Conservation (phyloP, 2,888 invertebrate genomes). For the Heliothis peltigera region DNA sequence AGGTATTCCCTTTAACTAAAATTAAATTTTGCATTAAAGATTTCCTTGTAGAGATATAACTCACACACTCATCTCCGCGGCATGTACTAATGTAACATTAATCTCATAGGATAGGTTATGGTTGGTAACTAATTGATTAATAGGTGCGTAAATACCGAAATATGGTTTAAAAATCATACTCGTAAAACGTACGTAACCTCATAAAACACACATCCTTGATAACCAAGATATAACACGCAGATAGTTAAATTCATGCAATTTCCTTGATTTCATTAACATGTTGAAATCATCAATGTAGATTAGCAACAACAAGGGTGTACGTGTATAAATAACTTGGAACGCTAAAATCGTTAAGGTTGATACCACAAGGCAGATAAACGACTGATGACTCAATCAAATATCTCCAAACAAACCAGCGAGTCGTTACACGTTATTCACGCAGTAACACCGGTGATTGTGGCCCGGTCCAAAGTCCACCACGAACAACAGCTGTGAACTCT, state of each 20-base stretch:
- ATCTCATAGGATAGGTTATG: no score
- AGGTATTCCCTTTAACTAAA: no score
- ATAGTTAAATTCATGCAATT: background rate
- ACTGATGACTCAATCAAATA: conserved; percentile 63
- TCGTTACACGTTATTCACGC: conserved; percentile 73
- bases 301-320: background rate
- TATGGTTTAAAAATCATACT: no score
- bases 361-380: conserved; percentile 24
- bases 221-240: background rate
- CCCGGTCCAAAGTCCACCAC: conserved; percentile 85
- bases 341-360: background rate
- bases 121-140: no score
- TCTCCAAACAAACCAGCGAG: conserved; percentile 68
- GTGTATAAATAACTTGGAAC: background rate
- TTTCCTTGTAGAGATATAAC: no score
- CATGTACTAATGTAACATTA: no score
- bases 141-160: no score
- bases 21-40: no score
- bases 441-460: conserved; percentile 83
- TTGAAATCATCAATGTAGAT: conserved; percentile 7
- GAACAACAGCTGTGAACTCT: conserved; percentile 83
- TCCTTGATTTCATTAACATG: conserved; percentile 19
- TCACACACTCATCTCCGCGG: no score
- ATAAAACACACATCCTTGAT: background rate
- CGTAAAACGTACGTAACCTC: no score